Evolutionary conservation across 2,888 invertebrate species (phyloP).

Genomic region (Andrena haemorrhoa): DNA sequence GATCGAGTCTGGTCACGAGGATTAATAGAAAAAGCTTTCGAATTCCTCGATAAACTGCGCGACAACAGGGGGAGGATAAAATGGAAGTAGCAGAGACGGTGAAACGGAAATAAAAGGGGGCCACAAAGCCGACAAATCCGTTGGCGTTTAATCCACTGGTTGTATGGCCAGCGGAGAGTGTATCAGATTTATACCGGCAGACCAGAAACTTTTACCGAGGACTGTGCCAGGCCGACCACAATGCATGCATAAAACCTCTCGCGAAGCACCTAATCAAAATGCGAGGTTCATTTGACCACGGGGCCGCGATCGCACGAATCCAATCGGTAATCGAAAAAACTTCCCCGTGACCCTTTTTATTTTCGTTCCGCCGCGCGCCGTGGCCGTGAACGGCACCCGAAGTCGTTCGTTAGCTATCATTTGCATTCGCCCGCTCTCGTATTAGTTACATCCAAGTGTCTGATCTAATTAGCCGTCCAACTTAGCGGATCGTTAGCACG

Average conservation of each 20-base stretch:
- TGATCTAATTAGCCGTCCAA: constrained; percentile 68
- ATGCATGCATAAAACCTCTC: constrained; percentile 69
- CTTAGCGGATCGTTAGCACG: constrained; percentile 66
- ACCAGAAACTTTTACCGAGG: constrained; percentile 57
- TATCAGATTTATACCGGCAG: constrained; percentile 37
- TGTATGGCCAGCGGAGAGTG: constrained; percentile 8
- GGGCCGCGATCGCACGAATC: constrained; percentile 64
- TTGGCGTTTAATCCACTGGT: constrained; percentile 26
- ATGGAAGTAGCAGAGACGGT: constrained; percentile 18
- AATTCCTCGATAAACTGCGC: constrained; percentile 7
- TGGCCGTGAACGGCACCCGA: constrained; percentile 23
- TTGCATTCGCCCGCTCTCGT: constrained; percentile 58
- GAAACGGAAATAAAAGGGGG: constrained; percentile 31
- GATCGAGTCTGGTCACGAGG: background rate
- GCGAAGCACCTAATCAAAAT: constrained; percentile 67
- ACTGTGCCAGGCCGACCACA: constrained; percentile 59
- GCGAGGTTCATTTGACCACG: constrained; percentile 65
- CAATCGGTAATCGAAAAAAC: constrained; percentile 67
- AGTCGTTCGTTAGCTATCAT: constrained; percentile 68
- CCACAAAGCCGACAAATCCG: constrained; percentile 40
- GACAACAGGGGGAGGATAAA: background rate
- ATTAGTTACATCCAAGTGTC: constrained; percentile 60
- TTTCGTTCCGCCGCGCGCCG: constrained; percentile 20
- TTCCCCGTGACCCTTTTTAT: constrained; percentile 47
- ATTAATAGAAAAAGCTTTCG: background rate